Evolutionary conservation across 2,797 vertebrate species (phyloP).

Genomic region (Rhinophrynus dorsalis): DNA sequence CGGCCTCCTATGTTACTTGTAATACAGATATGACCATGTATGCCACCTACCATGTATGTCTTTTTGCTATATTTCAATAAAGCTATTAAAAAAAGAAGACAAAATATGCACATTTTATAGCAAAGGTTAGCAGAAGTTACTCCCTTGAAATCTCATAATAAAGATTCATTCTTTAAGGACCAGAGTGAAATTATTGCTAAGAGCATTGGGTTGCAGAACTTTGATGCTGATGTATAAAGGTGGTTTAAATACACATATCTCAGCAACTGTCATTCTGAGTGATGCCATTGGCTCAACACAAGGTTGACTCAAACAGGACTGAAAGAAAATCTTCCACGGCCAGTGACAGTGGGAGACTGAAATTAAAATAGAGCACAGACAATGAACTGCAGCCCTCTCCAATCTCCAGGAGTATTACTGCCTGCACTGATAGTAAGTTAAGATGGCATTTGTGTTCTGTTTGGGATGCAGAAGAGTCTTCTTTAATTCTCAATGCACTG

Average conservation of each 20-base stretch:
- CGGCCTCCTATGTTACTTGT: too few relatives aligned
- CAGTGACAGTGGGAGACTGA: conserved; percentile 35
- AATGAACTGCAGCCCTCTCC: conserved; percentile 53
- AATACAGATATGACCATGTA: too few relatives aligned
- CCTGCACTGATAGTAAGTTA: conserved; percentile 61
- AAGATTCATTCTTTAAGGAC: too few relatives aligned
- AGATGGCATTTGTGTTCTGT: conserved; percentile 59
- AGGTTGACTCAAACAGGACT: not conserved
- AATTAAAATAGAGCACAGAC: conserved; percentile 60
- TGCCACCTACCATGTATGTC: too few relatives aligned
- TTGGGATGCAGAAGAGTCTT: conserved; percentile 60
- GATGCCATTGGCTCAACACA: not conserved
- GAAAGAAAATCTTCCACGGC: conserved; percentile 48
- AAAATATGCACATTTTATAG: too few relatives aligned
- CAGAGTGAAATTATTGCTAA: too few relatives aligned
- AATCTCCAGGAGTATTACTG: conserved; percentile 60
- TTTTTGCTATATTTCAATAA: too few relatives aligned
- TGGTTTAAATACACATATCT: conserved; percentile 1
- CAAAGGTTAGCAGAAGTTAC: not conserved
- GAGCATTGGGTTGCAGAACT: not conserved
- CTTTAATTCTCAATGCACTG: conserved; percentile 69
- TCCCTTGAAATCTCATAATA: not conserved
- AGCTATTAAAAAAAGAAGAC: too few relatives aligned
- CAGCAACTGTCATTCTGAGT: not conserved
- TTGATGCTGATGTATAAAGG: conserved; percentile 8